Evolutionary conservation across 2,797 vertebrate species (phyloP), one percentile per base, ranked within the genome.

Genomic region (Balearica regulorum): DNA sequence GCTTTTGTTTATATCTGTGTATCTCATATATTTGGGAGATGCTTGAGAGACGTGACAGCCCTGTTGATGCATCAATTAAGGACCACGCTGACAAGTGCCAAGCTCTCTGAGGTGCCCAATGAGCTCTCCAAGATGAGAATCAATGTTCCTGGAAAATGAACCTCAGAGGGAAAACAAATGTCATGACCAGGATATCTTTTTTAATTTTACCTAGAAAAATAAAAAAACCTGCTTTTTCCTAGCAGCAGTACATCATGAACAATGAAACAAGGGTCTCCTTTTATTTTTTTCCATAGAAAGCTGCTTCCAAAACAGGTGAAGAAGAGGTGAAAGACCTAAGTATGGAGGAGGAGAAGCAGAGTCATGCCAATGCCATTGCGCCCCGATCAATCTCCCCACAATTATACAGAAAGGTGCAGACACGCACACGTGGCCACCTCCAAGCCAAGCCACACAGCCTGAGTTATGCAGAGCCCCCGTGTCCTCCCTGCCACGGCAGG

Each of bases 321-420:
- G 65, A 78, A 58, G 16, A 55, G 35, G 49, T 89, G 48, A 90
- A 84, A 87, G 41, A 68, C 29, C 8, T 25, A 39, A 81, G 39
- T 60, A 19, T 1, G 6, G 48, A 90, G 22, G 26, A 94, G 48
- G 15, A 85, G 55, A 79, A 77, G 55, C 65, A 73, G 46, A 64
- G 48, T 16, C 8, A 0, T 55, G 39, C 16, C 16, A 5, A 3
- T 58, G 37, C 26, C 4, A 0, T 24, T 65, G n/a, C 48, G 66
- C 31, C 35, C 54, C 0, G 0, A 3, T n/a, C 46, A 29, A 0
- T 48, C 62, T 77, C 75, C 28, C 20, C 48, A 51, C 31, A 12
- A 11, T 72, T 17, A 21, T 1, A 25, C 20, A 44, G 60, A 62
- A 54, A 7, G 6, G 37, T 29, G 54, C 66, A 73, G 58, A 20